Evolutionary conservation across 1,140 invertebrate species (phyloP), one percentile per base, ranked within the genome.

Genomic region (Propsilocerus akamusi): DNA sequence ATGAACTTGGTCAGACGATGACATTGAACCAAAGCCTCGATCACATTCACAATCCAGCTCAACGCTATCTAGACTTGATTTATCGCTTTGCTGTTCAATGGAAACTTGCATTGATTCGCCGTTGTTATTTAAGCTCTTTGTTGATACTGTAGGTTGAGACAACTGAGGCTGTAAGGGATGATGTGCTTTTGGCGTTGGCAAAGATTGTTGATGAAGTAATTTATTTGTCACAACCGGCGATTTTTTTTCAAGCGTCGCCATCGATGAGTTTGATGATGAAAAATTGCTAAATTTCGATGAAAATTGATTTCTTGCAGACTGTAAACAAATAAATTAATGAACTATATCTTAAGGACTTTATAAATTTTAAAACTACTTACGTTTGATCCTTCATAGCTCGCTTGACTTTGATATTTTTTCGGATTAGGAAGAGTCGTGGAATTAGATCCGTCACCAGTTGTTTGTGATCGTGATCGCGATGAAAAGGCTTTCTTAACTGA

Each of bases 11-110:
- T 92, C 89, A 0, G 86, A 84, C 0, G 86, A 91, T 3, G 85
- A 89, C 86, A 94, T 91, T 53, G 86, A 91, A 63, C 92, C 89
- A 49, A 92, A 68, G 0, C 89, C 89, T 0, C 88, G 94, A 64
- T 93, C 89, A 53, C 86, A 91, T 62, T 95, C 90, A 20, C 34
- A 41, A 17, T 41, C 73, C 24, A 75, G 58, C 51, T 75, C 73
- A 10, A 75, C 72, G 49, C 72, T 74, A 54, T 75, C 74, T 20
- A 75, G 56, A 50, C 73, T 75, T 47, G 73, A 75, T 55, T 75
- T 72, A 55, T 76, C 73, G 57, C 72, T 65, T 0, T 63, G 63
- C 23, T 65, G 63, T 3, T 41, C 34, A 30, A 30, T n/a, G 10
- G 34, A 41, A 3, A 41, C 34, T 41, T 41, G 34, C 34, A 41